Percentiles rank a stretch among this genome's conserved stretches.
These are phyloP conservation scores for Rotaria sp. DNA, from an alignment of 2,888 invertebrate species.

Conservation along the genomic window DNA sequence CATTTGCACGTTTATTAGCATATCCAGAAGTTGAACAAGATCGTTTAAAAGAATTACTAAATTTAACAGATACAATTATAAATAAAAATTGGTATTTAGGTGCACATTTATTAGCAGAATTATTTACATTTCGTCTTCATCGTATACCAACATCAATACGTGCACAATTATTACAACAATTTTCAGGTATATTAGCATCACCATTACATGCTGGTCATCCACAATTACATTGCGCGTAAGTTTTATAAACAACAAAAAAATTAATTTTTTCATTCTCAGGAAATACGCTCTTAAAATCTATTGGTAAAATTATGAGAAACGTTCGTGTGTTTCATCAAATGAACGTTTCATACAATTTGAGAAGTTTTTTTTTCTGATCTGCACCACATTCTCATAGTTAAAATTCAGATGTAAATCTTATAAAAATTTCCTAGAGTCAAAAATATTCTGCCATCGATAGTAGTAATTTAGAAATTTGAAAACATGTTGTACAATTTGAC, in stretches of 20 bases:
- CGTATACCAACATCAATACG: slow-evolving; percentile 66
- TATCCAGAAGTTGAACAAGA: slow-evolving; percentile 93
- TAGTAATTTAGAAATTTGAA: too few species aligned
- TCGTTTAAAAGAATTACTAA: slow-evolving; percentile 79
- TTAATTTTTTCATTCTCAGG: too few species aligned
- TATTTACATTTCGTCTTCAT: slow-evolving; percentile 90
- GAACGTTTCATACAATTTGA: too few species aligned
- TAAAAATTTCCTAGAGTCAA: too few species aligned
- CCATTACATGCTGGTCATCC: slow-evolving; percentile 6
- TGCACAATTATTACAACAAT: slow-evolving; percentile 6
- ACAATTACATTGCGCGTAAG: slow-evolving; percentile 3
- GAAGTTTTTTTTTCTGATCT: too few species aligned
- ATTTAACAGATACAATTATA: slow-evolving; percentile 78
- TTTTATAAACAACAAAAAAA: neutral
- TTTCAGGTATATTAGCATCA: neutral
- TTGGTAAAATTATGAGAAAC: too few species aligned
- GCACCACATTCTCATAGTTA: too few species aligned
- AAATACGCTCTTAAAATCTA: too few species aligned
- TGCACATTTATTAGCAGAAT: slow-evolving; percentile 86
- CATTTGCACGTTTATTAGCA: slow-evolving; percentile 80
- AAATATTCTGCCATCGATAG: too few species aligned
- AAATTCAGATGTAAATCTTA: too few species aligned
- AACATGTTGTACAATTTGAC: too few species aligned
- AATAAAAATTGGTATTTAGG: slow-evolving; percentile 89
- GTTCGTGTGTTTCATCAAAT: too few species aligned